Percentiles rank a stretch among this genome's conserved stretches.
These are phyloP conservation scores for Phortica magna DNA, from an alignment of 2,888 invertebrate species.

Conservation along the genomic window DNA sequence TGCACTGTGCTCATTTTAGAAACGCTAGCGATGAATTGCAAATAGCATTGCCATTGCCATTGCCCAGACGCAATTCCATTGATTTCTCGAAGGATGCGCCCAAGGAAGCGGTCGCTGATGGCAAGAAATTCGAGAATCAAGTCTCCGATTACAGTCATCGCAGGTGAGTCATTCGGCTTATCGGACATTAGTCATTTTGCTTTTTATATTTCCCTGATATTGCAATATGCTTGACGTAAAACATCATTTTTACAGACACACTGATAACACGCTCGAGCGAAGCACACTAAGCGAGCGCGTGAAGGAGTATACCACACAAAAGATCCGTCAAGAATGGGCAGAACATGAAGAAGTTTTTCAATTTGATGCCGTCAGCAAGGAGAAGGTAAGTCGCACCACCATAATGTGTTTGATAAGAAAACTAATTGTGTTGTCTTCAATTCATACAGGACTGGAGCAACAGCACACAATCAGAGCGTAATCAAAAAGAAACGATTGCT, in stretches of 20 bases:
- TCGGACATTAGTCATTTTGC: not conserved
- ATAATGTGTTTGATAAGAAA: constrained; percentile 28
- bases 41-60: constrained; percentile 79
- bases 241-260: constrained; percentile 78
- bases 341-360: constrained; percentile 78
- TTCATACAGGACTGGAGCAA: constrained; percentile 67
- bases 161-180: constrained; percentile 64
- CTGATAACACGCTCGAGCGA: constrained; percentile 79
- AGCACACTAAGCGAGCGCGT: constrained; percentile 72
- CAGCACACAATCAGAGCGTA: constrained; percentile 50
- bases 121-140: constrained; percentile 81
- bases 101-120: constrained; percentile 68
- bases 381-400: constrained; percentile 22
- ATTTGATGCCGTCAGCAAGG: constrained; percentile 59
- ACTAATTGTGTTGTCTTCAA: no score
- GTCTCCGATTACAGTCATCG: constrained; percentile 81
- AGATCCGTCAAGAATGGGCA: constrained; percentile 78
- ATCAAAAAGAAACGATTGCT: constrained; percentile 32
- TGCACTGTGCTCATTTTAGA: constrained; percentile 60
- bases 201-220: not conserved
- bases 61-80: constrained; percentile 82
- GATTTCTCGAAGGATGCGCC: constrained; percentile 80
- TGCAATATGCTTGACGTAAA: not conserved
- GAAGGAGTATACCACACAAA: constrained; percentile 77
- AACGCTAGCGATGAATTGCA: constrained; percentile 79